Percentiles rank a stretch among this genome's conserved stretches.
phyloP scores from a whole-genome alignment of 2,797 vertebrate genomes.

The Danio albolineatus region DNA sequence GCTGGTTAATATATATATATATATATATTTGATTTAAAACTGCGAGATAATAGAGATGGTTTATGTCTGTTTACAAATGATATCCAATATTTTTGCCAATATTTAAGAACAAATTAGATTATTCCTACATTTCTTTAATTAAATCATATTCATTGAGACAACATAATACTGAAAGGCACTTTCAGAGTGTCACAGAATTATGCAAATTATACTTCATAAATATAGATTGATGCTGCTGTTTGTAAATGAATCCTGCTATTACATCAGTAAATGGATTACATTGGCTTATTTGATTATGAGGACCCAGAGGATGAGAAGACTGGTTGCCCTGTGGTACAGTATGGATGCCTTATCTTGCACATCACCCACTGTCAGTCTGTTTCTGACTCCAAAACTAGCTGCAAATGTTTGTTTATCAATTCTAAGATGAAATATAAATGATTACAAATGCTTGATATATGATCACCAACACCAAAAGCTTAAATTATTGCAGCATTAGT shows the following conservation, averaged over 20 bases:
- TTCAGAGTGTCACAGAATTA: neutral
- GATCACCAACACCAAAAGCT: constrained; percentile 1
- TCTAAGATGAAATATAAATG: neutral
- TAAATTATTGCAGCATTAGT: neutral
- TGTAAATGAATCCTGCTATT: constrained; percentile 34
- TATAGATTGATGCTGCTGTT: constrained; percentile 17
- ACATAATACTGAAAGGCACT: neutral
- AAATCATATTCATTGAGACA: neutral
- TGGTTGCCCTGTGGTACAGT: neutral
- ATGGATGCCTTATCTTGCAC: neutral
- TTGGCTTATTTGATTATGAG: constrained; percentile 36
- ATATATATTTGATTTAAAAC: too few relatives aligned
- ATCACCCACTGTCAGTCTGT: neutral
- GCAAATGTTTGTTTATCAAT: neutral
- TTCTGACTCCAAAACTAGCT: neutral
- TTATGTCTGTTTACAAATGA: neutral
- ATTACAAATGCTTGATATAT: neutral
- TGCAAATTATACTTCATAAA: constrained; percentile 20
- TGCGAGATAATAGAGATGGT: neutral
- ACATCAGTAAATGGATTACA: constrained; percentile 17
- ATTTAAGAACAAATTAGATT: neutral
- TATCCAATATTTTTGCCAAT: neutral
- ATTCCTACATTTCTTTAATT: neutral
- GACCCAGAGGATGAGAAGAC: constrained; percentile 11
- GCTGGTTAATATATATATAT: too few relatives aligned